Conservation (phyloP, 2,797 vertebrate species). For the Calcarius lapponicus region DNA sequence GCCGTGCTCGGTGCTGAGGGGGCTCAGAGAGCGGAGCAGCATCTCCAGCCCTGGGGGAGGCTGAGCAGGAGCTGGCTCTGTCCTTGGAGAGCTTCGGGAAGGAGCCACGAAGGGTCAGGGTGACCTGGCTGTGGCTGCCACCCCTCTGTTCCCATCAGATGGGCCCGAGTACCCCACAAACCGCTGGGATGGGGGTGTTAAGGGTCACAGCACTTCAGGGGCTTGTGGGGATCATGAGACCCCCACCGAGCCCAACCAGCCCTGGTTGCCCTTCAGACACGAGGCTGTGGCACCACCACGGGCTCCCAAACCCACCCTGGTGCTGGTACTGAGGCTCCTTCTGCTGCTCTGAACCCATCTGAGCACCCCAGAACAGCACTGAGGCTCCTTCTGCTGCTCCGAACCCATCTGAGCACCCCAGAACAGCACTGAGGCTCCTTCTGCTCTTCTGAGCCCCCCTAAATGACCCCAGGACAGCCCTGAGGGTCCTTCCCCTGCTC, state of each 20-base stretch:
- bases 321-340: background rate
- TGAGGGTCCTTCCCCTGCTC: too few relatives aligned
- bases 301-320: fast-evolving
- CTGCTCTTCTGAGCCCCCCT: too few relatives aligned
- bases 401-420: too few relatives aligned
- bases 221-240: fast-evolving
- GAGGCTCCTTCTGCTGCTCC: too few relatives aligned
- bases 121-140: background rate
- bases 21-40: background rate
- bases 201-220: background rate
- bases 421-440: too few relatives aligned
- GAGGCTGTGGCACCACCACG: background rate
- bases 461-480: too few relatives aligned
- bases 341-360: background rate
- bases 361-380: too few relatives aligned
- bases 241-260: fast-evolving
- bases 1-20: fast-evolving
- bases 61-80: background rate
- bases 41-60: background rate
- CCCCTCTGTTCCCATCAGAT: background rate
- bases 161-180: background rate
- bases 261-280: background rate
- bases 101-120: fast-evolving
- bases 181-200: background rate
- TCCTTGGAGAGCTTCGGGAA: background rate